Evolutionary conservation across 2,113 vertebrate genomes (phyloP).

Genomic region (Sceloporus tristichus): DNA sequence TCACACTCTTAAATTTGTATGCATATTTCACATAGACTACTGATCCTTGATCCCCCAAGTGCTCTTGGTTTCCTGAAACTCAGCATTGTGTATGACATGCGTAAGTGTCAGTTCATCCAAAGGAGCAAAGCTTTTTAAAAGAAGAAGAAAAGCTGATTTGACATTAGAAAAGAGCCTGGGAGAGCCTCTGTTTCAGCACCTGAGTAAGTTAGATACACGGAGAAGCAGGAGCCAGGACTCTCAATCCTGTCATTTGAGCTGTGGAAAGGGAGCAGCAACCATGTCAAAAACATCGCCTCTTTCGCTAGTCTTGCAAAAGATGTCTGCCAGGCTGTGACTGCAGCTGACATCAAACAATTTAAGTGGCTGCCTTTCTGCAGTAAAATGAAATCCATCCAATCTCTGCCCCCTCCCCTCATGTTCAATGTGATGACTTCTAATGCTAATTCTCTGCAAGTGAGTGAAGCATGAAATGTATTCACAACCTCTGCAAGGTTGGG

Average conservation of each 20-base stretch:
- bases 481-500: conserved; percentile 59
- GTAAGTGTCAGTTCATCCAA: conserved; percentile 71
- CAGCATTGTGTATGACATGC: conserved; percentile 51
- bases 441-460: conserved; percentile 73
- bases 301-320: conserved; percentile 75
- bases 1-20: conserved; percentile 5
- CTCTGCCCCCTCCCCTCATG: conserved; percentile 30
- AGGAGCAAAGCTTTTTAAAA: conserved; percentile 49
- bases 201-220: conserved; percentile 62
- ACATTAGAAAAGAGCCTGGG: conserved; percentile 68
- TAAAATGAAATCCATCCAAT: conserved; percentile 76
- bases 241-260: conserved; percentile 73
- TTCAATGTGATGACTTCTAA: conserved; percentile 72
- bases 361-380: conserved; percentile 71
- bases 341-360: conserved; percentile 73
- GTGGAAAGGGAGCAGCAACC: conserved; percentile 72
- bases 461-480: conserved; percentile 75
- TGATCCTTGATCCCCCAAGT: conserved; percentile 53
- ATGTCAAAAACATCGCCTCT: conserved; percentile 78
- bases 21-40: conserved; percentile 52
- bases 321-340: conserved; percentile 73
- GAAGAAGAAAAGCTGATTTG: conserved; percentile 68
- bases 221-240: conserved; percentile 63
- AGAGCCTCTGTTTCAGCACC: conserved; percentile 71
- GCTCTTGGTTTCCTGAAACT: conserved; percentile 64